Conservation (phyloP, 1,140 invertebrate species). For the Eriocheir sinensis region DNA sequence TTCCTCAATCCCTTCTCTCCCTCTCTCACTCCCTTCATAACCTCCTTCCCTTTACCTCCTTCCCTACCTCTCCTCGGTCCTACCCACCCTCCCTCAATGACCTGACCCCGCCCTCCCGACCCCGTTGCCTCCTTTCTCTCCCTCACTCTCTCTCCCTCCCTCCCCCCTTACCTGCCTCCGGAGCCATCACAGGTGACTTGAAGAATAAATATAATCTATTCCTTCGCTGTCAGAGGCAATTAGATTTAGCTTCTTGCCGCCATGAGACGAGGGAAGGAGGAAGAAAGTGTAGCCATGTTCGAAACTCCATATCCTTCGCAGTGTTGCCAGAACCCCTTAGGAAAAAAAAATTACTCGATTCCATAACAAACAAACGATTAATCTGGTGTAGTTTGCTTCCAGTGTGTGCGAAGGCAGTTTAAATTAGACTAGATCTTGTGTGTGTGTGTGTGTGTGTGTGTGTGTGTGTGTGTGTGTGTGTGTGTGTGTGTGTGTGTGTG, state of each 20-base stretch:
- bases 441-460: slow-evolving; percentile 50
- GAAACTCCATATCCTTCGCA: too few relatives aligned
- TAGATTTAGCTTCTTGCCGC: neutral
- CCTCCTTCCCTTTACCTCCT: too few relatives aligned
- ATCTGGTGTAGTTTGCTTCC: neutral
- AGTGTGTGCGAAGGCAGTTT: neutral
- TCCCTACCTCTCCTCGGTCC: neutral
- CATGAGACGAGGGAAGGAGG: neutral
- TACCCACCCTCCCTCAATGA: neutral
- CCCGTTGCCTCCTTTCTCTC: too few relatives aligned
- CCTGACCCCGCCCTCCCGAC: neutral
- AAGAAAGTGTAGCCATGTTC: too few relatives aligned
- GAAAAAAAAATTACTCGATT: neutral
- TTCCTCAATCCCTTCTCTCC: neutral
- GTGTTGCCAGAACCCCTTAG: neutral
- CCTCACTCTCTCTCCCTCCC: neutral
- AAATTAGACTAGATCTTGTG: too few relatives aligned
- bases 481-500: slow-evolving; percentile 39
- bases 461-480: slow-evolving; percentile 37
- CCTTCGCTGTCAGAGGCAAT: neutral
- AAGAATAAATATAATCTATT: slow-evolving; percentile 19
- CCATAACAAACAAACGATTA: too few relatives aligned
- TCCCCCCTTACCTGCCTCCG: neutral
- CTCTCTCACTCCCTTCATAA: too few relatives aligned
- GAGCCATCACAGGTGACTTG: neutral